Base-by-base conservation (phyloP, 2,888 invertebrate species). In the Altica lythri region DNA sequence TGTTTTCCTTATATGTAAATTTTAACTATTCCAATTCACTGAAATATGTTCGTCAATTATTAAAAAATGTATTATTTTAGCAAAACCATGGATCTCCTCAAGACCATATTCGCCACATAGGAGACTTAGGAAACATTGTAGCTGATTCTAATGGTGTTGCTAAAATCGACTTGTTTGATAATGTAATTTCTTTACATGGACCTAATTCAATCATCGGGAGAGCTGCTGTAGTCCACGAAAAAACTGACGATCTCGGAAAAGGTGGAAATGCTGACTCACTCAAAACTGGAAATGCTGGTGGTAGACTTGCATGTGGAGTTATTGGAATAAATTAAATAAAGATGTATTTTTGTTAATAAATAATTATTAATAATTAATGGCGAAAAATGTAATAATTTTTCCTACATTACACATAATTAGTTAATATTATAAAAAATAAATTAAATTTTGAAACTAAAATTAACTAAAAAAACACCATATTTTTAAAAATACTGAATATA, bases 281-380 rank as follows among this genome's bases (percentile, higher is more conserved):
- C 75, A 86, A 82, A 62, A 93, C 92, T 0, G 94, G 94, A 63
- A 89, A 92, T 70, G 89, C 94, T 6, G 94, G 94, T 1, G 83
- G 82, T 2, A 83, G 92, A 57, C 78, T 86, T 38, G 92, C 86
- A 6, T 94, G 94, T 69, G 92, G 91, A 38, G 83, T 92, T 72
- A 87, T 93, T 72, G 89, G 89, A 69, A 80, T 38, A 38, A 2
- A 17, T 17, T 38, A 18, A 38, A 4, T n/a, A n/a, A n/a, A n/a
- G n/a, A n/a, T n/a, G n/a, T n/a, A n/a, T n/a, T n/a, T n/a, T n/a
- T n/a, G n/a, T n/a, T n/a, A n/a, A n/a, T n/a, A n/a, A n/a, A n/a
- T n/a, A n/a, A n/a, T n/a, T n/a, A n/a, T n/a, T n/a, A n/a, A n/a
- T n/a, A n/a, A n/a, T n/a, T n/a, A n/a, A n/a, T n/a, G n/a, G n/a